A percentile compares a stretch with the other conserved stretches of the same genome.
Conservation (phyloP, 2,797 vertebrate genomes). For the Poecile montanus region DNA sequence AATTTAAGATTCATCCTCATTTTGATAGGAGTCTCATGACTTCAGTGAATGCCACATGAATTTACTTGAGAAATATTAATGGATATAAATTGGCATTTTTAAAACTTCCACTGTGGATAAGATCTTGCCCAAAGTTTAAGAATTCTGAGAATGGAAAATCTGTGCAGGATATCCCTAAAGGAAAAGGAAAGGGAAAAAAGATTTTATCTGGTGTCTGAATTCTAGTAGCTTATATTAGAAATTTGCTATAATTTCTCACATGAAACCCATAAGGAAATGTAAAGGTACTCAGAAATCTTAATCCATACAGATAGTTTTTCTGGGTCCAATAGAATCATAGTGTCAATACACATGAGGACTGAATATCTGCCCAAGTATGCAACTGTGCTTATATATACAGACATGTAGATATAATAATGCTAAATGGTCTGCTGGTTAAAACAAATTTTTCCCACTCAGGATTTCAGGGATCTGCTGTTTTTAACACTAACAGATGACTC, state of each 20-base stretch:
- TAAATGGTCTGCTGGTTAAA: neutral
- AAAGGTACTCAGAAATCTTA: neutral
- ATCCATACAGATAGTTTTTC: neutral
- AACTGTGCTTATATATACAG: neutral
- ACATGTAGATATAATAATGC: neutral
- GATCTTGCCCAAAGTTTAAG: neutral
- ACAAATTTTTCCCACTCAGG: neutral
- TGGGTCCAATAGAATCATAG: neutral
- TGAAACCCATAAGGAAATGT: neutral
- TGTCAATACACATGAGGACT: neutral
- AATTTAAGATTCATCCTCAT: neutral
- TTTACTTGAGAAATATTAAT: neutral
- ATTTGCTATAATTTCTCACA: neutral
- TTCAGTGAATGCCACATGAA: neutral
- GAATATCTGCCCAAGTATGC: neutral
- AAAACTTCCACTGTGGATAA: neutral
- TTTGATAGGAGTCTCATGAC: neutral
- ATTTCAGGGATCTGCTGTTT: neutral
- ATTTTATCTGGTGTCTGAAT: neutral
- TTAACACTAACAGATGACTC: neutral
- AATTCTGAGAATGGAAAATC: neutral
- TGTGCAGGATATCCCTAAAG: neutral
- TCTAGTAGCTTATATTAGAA: neutral
- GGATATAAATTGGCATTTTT: neutral
- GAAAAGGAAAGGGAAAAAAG: neutral